Evolutionary conservation across 1,140 invertebrate species (phyloP), one percentile per base, ranked within the genome.

Genomic region (Trichonephila inaurata): DNA sequence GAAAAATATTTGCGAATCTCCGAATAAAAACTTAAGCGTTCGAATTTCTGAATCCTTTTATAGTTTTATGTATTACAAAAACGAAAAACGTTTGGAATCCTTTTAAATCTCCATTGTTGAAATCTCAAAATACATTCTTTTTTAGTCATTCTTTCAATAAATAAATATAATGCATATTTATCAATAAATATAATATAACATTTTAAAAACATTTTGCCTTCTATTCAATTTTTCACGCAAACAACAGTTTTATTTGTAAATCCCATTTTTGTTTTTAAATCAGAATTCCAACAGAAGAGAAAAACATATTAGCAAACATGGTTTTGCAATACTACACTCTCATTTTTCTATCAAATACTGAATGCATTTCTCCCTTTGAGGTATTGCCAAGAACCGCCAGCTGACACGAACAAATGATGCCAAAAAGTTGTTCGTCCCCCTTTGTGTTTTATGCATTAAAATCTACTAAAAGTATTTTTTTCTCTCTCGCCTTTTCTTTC

Each of bases 351-450:
- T 87, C 85, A 62, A 87, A 87, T 28, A 24, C 85, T 40, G 85
- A 87, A 61, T 19, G 28, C 85, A n/a, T 62, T 61, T 61, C 18
- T 33, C 62, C 14, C 60, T 62, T 87, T 87, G 85, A 87, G 60
- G 58, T 87, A 87, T 87, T 60, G 85, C 85, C 60, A 61, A 62
- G 60, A 87, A 87, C 85, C n/a, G 1, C 61, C 85, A 62, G 16
- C 85, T 87, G 85, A 87, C 85, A 61, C 60, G 60, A 60, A 60
- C 85, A 87, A 87, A 87, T 64, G 85, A 64, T 60, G 85, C 24
- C 72, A 3, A 62, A 83, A 51, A 28, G 60, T 87, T 87, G 85
- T 87, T 87, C 60, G 62, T 33, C 19, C 16, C 58, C 24, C 24
- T 61, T 18, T 40, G 40, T 64, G 51, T 61, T 24, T 24, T 62